A percentile compares a stretch with the other conserved stretches of the same genome.
Evolutionary conservation across 2,888 invertebrate species (phyloP).

Genomic region (Meta bourneti): DNA sequence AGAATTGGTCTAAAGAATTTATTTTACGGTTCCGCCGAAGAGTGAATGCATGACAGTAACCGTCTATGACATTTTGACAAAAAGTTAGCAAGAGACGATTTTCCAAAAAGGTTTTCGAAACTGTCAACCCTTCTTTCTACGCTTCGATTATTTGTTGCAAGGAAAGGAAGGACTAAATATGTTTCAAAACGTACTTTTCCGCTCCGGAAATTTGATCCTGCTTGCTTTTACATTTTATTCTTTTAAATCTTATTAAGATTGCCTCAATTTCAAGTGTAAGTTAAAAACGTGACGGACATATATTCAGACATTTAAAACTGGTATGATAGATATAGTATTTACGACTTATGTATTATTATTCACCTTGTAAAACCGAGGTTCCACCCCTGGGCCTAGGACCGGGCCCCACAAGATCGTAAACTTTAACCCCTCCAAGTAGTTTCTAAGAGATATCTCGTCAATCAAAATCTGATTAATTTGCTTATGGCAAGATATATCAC

Average conservation of each 20-base stretch:
- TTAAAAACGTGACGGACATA: neutral
- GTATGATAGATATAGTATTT: too few relatives aligned
- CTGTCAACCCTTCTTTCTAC: slow-evolving; percentile 4
- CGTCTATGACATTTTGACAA: slow-evolving; percentile 13
- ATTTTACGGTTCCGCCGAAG: neutral
- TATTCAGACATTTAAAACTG: too few relatives aligned
- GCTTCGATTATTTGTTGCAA: neutral
- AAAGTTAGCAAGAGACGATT: neutral
- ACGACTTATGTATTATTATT: too few relatives aligned
- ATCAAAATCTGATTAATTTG: too few relatives aligned
- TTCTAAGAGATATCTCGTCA: too few relatives aligned
- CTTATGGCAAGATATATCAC: too few relatives aligned
- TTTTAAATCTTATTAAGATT: neutral
- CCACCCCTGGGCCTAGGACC: too few relatives aligned
- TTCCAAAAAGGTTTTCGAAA: slow-evolving; percentile 12
- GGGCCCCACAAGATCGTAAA: too few relatives aligned
- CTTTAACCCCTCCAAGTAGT: too few relatives aligned
- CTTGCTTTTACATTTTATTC: neutral
- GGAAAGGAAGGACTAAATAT: neutral
- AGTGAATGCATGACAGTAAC: slow-evolving; percentile 18
- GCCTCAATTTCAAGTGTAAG: neutral
- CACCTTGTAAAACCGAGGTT: too few relatives aligned
- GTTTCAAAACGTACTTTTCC: neutral
- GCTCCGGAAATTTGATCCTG: neutral
- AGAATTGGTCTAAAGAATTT: neutral